Conservation (phyloP, 53 echinoderm and acorn worm species). For the Holothuria scabra region DNA sequence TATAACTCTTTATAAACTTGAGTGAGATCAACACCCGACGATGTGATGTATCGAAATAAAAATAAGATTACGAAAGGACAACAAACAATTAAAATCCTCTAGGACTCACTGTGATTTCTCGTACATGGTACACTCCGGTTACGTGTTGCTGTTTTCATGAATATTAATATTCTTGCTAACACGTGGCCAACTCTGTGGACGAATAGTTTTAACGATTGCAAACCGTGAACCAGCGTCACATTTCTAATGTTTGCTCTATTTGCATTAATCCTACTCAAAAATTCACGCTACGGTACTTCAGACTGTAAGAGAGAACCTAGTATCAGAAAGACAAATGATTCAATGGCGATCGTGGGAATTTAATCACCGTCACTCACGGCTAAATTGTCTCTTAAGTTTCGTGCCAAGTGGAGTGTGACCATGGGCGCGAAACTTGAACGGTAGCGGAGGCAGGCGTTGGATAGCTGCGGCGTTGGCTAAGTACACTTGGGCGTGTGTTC, state of each 20-base stretch:
- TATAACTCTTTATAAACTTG: background rate
- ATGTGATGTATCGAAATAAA: conserved; percentile 20
- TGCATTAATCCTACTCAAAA: conserved; percentile 46
- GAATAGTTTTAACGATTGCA: conserved; percentile 3
- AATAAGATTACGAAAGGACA: background rate
- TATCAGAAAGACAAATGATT: conserved; percentile 13
- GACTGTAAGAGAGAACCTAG: conserved; percentile 17
- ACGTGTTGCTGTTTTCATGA: conserved; percentile 12
- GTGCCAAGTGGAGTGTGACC: conserved; percentile 40
- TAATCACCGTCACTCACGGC: conserved; percentile 52
- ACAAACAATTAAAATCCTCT: conserved; percentile 23
- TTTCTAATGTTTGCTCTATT: conserved; percentile 44
- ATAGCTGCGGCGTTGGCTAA: conserved; percentile 19
- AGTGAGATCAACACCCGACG: background rate
- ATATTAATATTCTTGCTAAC: conserved; percentile 40
- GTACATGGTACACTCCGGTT: no score
- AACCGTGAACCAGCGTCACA: conserved; percentile 34
- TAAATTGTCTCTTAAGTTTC: conserved; percentile 51
- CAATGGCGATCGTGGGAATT: conserved; percentile 46
- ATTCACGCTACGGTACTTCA: conserved; percentile 45
- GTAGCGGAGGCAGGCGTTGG: background rate
- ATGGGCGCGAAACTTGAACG: conserved; percentile 27
- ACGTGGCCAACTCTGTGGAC: conserved; percentile 28
- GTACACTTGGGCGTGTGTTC: conserved; percentile 41
- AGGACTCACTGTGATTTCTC: background rate